Conservation (phyloP, 2,797 vertebrate species). For the Sus cebifrons region DNA sequence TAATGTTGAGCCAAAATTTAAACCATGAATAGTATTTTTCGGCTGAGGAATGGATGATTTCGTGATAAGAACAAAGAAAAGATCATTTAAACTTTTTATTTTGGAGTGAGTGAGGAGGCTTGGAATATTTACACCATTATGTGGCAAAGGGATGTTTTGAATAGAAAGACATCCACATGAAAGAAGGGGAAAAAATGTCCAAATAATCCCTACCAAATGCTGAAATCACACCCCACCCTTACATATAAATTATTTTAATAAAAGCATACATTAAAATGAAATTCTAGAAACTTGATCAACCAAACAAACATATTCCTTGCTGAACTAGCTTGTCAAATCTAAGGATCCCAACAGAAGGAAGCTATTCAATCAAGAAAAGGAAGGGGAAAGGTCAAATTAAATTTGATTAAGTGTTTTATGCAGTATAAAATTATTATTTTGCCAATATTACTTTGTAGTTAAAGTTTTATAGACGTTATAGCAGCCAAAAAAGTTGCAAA, state of each 20-base stretch:
- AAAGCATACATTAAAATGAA: slow-evolving; percentile 49
- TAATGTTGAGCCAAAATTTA: slow-evolving; percentile 2
- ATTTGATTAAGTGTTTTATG: slow-evolving; percentile 1
- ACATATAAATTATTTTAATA: slow-evolving; percentile 61
- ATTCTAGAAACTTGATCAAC: slow-evolving; percentile 41
- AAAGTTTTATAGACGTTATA: slow-evolving; percentile 52
- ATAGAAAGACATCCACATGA: not conserved
- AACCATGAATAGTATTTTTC: slow-evolving; percentile 31
- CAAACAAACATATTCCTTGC: slow-evolving; percentile 12
- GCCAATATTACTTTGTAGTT: not conserved
- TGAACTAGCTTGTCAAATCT: slow-evolving; percentile 69
- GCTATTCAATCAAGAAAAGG: slow-evolving; percentile 62
- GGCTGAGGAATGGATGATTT: not conserved
- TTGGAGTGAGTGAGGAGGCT: not conserved
- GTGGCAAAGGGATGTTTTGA: slow-evolving; percentile 29
- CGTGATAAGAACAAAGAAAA: not conserved
- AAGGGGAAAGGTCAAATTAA: slow-evolving; percentile 38
- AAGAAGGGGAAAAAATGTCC: not conserved
- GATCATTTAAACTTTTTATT: not conserved
- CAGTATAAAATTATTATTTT: slow-evolving; percentile 57
- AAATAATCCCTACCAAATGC: not conserved
- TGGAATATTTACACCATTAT: not conserved
- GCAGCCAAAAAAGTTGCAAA: slow-evolving; percentile 17
- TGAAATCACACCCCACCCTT: not conserved
- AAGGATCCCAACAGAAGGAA: slow-evolving; percentile 55